These are phyloP conservation scores for Podilymbus podiceps DNA, from an alignment of 2,113 vertebrate species.

Conservation along the genomic window DNA sequence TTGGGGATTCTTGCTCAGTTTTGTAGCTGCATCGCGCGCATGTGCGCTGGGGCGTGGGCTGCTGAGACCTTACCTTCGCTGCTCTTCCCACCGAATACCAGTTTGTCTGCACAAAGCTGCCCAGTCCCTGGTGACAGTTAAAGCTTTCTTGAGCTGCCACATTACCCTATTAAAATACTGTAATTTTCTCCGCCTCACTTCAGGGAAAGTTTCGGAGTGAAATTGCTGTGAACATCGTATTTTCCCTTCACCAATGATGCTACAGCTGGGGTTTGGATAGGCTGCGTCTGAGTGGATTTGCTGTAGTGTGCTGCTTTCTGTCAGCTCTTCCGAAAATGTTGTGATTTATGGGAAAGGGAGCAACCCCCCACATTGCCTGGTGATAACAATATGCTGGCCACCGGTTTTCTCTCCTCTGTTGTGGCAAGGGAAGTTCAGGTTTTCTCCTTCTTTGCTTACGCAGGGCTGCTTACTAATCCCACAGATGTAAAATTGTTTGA, in stretches of 20 bases:
- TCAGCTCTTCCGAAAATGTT: background rate
- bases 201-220: background rate
- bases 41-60: background rate
- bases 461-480: background rate
- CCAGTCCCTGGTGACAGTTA: background rate
- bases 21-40: background rate
- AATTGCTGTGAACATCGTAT: background rate
- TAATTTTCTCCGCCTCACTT: background rate
- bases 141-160: background rate
- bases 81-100: background rate
- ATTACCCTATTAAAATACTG: background rate
- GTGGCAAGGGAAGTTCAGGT: background rate
- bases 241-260: background rate
- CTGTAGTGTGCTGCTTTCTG: background rate
- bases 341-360: background rate
- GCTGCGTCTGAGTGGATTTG: background rate
- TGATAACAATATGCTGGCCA: background rate
- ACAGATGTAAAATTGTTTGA: background rate
- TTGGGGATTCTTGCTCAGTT: background rate
- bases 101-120: background rate
- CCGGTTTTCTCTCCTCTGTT: background rate
- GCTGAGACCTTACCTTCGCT: background rate
- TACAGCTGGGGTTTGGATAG: background rate
- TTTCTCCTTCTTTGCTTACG: background rate
- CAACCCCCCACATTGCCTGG: background rate